Conservation (phyloP, 1,140 invertebrate species). For the Paraescarpia echinospica region DNA sequence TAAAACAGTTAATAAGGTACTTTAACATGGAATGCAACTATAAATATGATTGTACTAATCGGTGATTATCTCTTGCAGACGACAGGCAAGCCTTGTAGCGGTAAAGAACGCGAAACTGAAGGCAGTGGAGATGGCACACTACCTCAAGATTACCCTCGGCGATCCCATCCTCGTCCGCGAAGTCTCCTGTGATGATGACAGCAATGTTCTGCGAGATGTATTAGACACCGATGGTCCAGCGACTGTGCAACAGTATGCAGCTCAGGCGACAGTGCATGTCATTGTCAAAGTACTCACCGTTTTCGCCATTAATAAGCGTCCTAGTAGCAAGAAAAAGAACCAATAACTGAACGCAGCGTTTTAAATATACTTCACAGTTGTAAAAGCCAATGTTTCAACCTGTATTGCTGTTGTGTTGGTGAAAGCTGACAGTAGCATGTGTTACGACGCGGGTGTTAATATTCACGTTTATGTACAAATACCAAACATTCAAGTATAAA, state of each 20-base stretch:
- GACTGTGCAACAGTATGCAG: not conserved
- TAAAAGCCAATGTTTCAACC: not conserved
- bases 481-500: not conserved
- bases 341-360: not conserved
- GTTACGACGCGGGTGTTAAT: too few species aligned
- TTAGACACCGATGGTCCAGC: not conserved
- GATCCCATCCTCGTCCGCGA: not conserved
- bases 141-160: not conserved
- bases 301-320: not conserved
- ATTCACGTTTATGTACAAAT: not conserved
- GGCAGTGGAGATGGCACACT: conserved; percentile 14
- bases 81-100: conserved; percentile 9
- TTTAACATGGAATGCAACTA: too few species aligned
- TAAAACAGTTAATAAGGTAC: too few species aligned
- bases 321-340: not conserved
- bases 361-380: not conserved
- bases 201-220: not conserved
- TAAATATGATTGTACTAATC: not conserved
- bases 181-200: not conserved
- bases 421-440: not conserved
- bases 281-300: not conserved
- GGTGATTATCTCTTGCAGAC: not conserved
- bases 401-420: not conserved
- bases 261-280: not conserved
- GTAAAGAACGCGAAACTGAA: conserved; percentile 15